Evolutionary conservation across 2,797 vertebrate species (phyloP), one percentile per base, ranked within the genome.

Genomic region (Helarctos malayanus): DNA sequence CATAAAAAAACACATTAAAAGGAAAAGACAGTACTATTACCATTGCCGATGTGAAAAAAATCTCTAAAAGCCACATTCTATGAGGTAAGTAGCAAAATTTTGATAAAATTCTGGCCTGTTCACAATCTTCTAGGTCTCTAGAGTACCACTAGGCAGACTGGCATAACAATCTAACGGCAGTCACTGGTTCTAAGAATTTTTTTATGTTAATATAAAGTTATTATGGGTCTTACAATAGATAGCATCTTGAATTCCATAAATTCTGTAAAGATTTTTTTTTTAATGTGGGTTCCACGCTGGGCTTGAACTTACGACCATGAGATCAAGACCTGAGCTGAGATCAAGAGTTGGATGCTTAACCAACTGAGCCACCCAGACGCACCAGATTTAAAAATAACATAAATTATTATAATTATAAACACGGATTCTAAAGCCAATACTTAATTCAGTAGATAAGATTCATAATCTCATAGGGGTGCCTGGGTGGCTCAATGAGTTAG

Each of bases 1-100:
- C 7, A 97, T 16, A 93, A 56, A 89, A 41, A 98, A 91, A 98
- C 35, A 90, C 14, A 98, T 97, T 98, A 98, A 97, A 97, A 84
- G 91, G 35, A 10, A 89, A 78, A 57, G 83, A 95, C 65, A 96
- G 97, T 29, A 93, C 25, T 93, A 21, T 71, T 75, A 94, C 3
- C 82, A 95, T 7, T 94, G 63, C 23, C 35, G 94, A 82, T 73
- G 49, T 69, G 78, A 87, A 89, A 92, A 71, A 96, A 94, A 75
- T 93, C 90, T 79, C 96, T 84, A 13, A 83, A 59, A 93, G 61
- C 32, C 49, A 87, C 27, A 75, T 61, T 84, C 69, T 89, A 2
- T 81, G 45, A 85, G 27, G 41, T 56, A 86, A 95, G 49, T 32
- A 91, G 32, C 41, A 97, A 93, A 41, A 69, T 93, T 87, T 29